phyloP scores from a whole-genome alignment of 2,113 vertebrate species.

The Columbina picui region DNA sequence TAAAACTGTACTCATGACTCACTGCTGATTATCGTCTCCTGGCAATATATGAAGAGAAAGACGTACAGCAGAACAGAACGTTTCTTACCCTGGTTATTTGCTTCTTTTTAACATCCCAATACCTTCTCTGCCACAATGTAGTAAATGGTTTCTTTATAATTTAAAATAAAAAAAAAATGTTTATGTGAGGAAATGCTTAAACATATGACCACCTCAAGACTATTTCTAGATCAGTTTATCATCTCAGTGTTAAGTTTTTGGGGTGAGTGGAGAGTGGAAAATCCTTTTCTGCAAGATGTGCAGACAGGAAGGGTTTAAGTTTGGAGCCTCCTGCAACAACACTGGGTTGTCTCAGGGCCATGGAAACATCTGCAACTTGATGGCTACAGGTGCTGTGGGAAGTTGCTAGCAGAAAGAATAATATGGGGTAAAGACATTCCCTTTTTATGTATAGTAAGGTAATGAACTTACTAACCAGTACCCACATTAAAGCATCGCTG shows the following conservation, averaged over 20 bases:
- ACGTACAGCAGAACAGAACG: neutral
- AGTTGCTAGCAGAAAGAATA: neutral
- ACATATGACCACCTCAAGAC: neutral
- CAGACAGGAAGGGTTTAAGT: neutral
- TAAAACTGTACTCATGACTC: conserved; percentile 11
- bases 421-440: neutral
- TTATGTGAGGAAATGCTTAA: neutral
- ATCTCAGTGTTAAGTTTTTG: neutral
- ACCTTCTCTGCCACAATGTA: neutral
- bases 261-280: neutral
- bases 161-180: neutral
- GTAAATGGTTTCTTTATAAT: neutral
- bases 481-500: fast-evolving
- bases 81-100: conserved; percentile 4
- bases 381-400: neutral
- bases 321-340: neutral
- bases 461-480: neutral
- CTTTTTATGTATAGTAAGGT: neutral
- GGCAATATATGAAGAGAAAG: neutral
- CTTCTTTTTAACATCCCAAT: neutral
- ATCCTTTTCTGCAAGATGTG: neutral
- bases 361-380: neutral
- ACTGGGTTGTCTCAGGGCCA: neutral
- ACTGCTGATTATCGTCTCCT: conserved; percentile 12
- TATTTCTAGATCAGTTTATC: neutral